phyloP scores from a whole-genome alignment of 1,140 invertebrate genomes.

The Drosophila elegans region DNA sequence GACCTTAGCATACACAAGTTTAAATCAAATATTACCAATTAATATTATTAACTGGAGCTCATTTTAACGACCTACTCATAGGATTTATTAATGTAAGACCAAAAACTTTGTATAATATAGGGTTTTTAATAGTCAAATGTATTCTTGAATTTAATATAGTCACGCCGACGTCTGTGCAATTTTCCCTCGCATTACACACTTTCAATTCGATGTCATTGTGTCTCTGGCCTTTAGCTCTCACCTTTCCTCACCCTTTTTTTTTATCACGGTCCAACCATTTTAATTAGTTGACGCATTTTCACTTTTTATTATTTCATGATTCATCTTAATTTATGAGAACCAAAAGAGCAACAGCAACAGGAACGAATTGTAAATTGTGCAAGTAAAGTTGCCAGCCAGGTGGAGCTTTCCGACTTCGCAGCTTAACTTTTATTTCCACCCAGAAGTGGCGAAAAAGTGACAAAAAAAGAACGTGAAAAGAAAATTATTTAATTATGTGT shows the following conservation, averaged over 20 bases:
- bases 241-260: background rate
- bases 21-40: too few species aligned
- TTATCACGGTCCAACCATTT: slow-evolving; percentile 24
- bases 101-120: background rate
- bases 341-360: slow-evolving; percentile 12
- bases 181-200: slow-evolving; percentile 73
- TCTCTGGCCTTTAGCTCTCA: slow-evolving; percentile 17
- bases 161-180: slow-evolving; percentile 25
- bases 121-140: background rate
- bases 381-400: slow-evolving; percentile 53
- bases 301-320: slow-evolving; percentile 60
- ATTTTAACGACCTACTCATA: too few species aligned
- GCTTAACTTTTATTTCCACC: slow-evolving; percentile 46
- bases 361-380: slow-evolving; percentile 71
- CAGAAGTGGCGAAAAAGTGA: slow-evolving; percentile 45
- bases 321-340: slow-evolving; percentile 65
- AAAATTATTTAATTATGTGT: slow-evolving; percentile 78
- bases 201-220: slow-evolving; percentile 42
- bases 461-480: slow-evolving; percentile 24
- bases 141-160: slow-evolving; percentile 8
- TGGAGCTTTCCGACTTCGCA: slow-evolving; percentile 8
- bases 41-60: too few species aligned
- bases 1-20: too few species aligned
- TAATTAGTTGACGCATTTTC: slow-evolving; percentile 68
- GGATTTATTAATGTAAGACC: too few species aligned